Conservation (phyloP, 2,797 vertebrate genomes). For the Cygnus olor region DNA sequence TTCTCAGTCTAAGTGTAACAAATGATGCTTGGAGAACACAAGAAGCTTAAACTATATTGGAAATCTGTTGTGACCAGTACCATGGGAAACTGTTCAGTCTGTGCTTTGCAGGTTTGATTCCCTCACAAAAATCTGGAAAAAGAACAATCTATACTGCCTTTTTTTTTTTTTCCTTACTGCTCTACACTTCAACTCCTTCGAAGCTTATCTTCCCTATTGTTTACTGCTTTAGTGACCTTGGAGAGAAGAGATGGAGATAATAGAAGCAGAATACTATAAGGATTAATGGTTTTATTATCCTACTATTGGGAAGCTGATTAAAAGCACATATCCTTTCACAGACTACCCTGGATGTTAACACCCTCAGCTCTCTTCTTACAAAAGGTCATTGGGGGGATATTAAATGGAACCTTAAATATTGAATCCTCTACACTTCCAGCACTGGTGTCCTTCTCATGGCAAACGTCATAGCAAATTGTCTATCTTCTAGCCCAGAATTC, state of each 20-base stretch:
- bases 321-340: neutral
- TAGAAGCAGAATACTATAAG: neutral
- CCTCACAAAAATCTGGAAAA: neutral
- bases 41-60: neutral
- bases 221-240: conserved; percentile 13
- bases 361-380: neutral
- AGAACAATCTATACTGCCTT: neutral
- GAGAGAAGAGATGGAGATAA: neutral
- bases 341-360: neutral
- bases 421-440: neutral
- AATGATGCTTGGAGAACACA: neutral
- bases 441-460: neutral
- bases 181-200: neutral
- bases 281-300: conserved; percentile 14
- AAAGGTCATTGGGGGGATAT: neutral
- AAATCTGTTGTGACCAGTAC: neutral
- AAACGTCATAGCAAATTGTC: neutral
- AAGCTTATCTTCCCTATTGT: neutral
- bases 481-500: neutral
- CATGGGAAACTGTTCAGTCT: neutral
- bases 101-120: neutral
- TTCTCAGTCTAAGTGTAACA: neutral
- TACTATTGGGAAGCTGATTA: conserved; percentile 16
- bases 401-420: neutral
- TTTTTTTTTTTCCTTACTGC: neutral